Percentiles rank a stretch among this genome's conserved stretches.
Evolutionary conservation across 2,113 vertebrate genomes (phyloP).

Genomic region (Mustelus asterias): DNA sequence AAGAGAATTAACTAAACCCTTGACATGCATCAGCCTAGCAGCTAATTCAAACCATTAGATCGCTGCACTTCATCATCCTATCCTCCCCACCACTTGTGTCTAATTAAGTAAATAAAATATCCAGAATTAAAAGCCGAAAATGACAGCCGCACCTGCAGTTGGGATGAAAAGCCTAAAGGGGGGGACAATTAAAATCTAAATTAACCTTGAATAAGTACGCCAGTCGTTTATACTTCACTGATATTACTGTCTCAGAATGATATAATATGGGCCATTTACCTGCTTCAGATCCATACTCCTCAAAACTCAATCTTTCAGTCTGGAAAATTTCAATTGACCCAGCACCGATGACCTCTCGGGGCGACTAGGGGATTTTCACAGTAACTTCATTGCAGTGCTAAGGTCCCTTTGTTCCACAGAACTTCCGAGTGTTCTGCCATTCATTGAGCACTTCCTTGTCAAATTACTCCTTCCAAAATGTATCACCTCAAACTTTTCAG

Average conservation of each 20-base stretch:
- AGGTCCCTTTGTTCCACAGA: too few species aligned
- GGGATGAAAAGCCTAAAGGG: neutral
- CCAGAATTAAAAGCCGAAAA: neutral
- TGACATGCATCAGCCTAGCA: neutral
- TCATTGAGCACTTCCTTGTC: too few species aligned
- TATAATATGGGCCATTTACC: neutral
- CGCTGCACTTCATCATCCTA: neutral
- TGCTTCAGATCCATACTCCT: neutral
- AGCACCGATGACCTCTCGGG: neutral
- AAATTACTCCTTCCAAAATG: too few species aligned
- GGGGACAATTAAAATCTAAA: conserved; percentile 14
- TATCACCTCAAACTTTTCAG: too few species aligned
- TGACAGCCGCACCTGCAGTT: neutral
- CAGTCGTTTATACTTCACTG: neutral
- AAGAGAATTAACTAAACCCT: neutral
- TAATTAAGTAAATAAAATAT: conserved; percentile 21
- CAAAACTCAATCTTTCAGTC: neutral
- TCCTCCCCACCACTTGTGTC: neutral
- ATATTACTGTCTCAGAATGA: neutral
- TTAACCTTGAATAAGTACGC: neutral
- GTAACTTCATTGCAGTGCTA: too few species aligned
- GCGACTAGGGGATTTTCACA: too few species aligned
- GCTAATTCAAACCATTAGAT: neutral
- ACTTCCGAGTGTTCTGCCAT: too few species aligned
- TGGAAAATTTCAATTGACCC: neutral